These are phyloP conservation scores for Tachina lurida DNA, from an alignment of 2,888 invertebrate species.

Conservation along the genomic window DNA sequence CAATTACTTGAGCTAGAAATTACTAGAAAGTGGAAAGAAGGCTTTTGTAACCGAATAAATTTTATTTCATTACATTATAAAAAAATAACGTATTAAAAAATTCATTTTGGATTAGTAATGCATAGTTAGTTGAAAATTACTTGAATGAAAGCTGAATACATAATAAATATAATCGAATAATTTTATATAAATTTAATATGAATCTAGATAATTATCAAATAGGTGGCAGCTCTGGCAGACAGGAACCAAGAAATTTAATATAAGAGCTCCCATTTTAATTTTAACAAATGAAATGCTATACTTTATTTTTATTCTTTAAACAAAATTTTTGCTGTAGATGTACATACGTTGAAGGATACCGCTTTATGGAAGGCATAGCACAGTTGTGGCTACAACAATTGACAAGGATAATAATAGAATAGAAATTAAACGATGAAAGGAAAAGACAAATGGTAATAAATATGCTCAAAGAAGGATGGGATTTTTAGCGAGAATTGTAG, in stretches of 20 bases:
- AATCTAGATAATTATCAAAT: neutral
- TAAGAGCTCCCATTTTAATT: constrained; percentile 57
- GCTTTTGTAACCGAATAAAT: too few relatives aligned
- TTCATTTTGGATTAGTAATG: too few relatives aligned
- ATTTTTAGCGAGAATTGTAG: constrained; percentile 73
- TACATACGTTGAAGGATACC: constrained; percentile 55
- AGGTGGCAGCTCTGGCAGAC: constrained; percentile 26
- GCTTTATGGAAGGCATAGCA: constrained; percentile 41
- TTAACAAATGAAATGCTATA: constrained; percentile 67
- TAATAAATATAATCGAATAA: too few relatives aligned
- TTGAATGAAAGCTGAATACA: too few relatives aligned
- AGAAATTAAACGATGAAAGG: constrained; percentile 39
- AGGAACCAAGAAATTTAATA: constrained; percentile 21
- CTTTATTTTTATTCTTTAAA: constrained; percentile 60
- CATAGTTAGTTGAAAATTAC: too few relatives aligned
- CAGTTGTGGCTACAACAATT: constrained; percentile 51
- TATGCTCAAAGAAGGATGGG: constrained; percentile 37
- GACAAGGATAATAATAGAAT: constrained; percentile 43
- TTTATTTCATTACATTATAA: too few relatives aligned
- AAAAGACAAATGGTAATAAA: constrained; percentile 51
- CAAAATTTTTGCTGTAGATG: constrained; percentile 36
- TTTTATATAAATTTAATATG: too few relatives aligned
- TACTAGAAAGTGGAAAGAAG: too few relatives aligned
- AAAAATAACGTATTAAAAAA: too few relatives aligned
- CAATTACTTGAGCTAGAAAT: too few relatives aligned